These are phyloP conservation scores for Cotesia chilonis DNA, from an alignment of 1,140 invertebrate species.

Conservation along the genomic window DNA sequence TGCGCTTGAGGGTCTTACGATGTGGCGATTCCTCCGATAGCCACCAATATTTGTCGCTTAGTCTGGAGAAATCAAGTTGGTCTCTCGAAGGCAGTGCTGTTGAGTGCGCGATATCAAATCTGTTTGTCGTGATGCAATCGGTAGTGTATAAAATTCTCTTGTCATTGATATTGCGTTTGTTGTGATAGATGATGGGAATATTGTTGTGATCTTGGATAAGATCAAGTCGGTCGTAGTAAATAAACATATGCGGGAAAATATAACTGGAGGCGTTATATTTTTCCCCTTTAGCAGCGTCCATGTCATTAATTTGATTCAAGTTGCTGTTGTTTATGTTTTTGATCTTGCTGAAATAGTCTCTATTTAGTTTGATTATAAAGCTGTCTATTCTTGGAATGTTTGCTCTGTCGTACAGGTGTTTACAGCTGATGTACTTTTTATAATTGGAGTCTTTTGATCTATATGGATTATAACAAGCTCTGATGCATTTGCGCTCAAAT, in stretches of 20 bases:
- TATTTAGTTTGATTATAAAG: not conserved
- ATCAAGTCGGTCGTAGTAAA: not conserved
- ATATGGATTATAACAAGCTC: not conserved
- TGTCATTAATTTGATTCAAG: no score
- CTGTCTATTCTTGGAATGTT: constrained; percentile 8
- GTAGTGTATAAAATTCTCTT: not conserved
- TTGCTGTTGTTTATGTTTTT: no score
- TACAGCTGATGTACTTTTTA: not conserved
- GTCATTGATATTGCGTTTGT: not conserved
- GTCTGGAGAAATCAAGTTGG: not conserved
- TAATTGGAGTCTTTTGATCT: not conserved
- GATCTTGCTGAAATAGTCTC: no score
- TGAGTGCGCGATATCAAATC: not conserved
- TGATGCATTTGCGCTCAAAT: constrained; percentile 27
- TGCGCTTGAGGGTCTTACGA: not conserved
- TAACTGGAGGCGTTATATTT: no score
- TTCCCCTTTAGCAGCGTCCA: no score
- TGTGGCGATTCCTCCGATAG: not conserved
- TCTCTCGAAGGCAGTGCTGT: not conserved
- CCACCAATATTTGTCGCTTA: not conserved
- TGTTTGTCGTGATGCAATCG: not conserved
- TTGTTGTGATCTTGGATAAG: constrained; percentile 7
- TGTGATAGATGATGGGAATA: constrained; percentile 5
- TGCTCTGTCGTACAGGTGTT: not conserved
- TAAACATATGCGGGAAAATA: no score